A percentile compares a stretch with the other conserved stretches of the same genome.
These are phyloP conservation scores for Drosophila chauvacae DNA, from an alignment of 1,140 invertebrate genomes.

Conservation along the genomic window DNA sequence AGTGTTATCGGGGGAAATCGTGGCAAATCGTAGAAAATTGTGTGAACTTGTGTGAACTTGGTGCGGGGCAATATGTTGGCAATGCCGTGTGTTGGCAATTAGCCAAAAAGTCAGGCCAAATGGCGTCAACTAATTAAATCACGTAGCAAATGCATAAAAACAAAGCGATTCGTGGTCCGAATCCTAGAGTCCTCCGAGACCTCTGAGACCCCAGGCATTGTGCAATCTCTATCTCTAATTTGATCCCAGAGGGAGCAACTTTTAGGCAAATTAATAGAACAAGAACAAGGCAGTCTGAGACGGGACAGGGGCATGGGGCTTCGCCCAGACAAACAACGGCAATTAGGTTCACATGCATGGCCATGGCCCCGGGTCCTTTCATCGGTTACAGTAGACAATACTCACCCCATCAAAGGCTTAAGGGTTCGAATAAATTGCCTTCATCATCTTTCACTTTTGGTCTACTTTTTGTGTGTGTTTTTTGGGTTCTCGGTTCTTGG, in stretches of 20 bases:
- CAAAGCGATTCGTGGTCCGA: constrained; percentile 48
- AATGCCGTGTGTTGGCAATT: constrained; percentile 56
- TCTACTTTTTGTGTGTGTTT: neutral
- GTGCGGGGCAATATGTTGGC: constrained; percentile 63
- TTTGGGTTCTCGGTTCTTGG: neutral
- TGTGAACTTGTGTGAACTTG: neutral
- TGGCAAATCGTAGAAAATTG: neutral
- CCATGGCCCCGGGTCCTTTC: constrained; percentile 19
- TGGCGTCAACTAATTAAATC: constrained; percentile 76
- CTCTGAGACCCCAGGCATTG: neutral
- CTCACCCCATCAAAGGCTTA: constrained; percentile 68
- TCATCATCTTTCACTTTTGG: constrained; percentile 74
- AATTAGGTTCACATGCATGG: constrained; percentile 50
- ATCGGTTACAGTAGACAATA: constrained; percentile 5
- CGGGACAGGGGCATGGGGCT: neutral
- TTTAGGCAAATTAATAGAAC: constrained; percentile 72
- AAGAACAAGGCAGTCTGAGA: constrained; percentile 20
- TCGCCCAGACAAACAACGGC: constrained; percentile 38
- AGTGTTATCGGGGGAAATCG: constrained; percentile 6
- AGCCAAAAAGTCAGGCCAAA: constrained; percentile 61
- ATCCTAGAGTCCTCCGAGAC: neutral
- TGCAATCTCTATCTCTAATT: constrained; percentile 8
- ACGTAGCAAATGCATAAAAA: constrained; percentile 80
- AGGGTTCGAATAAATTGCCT: constrained; percentile 71
- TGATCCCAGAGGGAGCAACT: constrained; percentile 44